phyloP scores from a whole-genome alignment of 2,797 vertebrate genomes.

The Poecilia velifera region DNA sequence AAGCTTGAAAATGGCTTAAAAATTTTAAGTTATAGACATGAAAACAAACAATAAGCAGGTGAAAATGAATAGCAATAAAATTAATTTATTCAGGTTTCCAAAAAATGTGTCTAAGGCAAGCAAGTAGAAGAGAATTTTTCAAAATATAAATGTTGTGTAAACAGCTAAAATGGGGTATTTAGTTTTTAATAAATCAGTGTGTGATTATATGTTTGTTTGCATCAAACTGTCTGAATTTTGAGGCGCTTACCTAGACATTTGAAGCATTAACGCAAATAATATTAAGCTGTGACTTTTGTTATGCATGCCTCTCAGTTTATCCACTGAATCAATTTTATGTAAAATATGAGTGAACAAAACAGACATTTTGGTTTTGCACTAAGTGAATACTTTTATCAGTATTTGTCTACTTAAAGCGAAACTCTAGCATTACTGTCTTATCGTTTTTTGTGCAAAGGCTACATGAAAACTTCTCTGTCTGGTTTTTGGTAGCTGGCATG shows the following conservation, averaged over 20 bases:
- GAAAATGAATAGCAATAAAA: neutral
- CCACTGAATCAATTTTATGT: neutral
- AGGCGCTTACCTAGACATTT: neutral
- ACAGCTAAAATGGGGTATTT: neutral
- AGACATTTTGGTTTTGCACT: neutral
- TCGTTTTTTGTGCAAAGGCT: neutral
- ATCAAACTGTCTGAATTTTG: neutral
- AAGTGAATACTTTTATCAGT: neutral
- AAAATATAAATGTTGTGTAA: neutral
- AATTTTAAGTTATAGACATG: neutral
- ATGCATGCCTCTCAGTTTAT: neutral
- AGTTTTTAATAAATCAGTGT: neutral
- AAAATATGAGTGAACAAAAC: neutral
- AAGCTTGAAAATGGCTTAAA: neutral
- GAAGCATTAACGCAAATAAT: slow-evolving; percentile 9
- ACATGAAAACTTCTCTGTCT: neutral
- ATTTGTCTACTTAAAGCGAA: neutral
- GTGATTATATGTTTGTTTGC: neutral
- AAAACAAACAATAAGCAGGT: neutral
- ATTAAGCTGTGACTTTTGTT: neutral
- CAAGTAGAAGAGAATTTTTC: neutral
- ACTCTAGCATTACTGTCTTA: neutral
- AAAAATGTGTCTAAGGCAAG: neutral
- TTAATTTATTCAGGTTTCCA: neutral
- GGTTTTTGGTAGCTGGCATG: neutral